Conservation (phyloP, 1,140 invertebrate genomes). For the Cryptotermes secundus region DNA sequence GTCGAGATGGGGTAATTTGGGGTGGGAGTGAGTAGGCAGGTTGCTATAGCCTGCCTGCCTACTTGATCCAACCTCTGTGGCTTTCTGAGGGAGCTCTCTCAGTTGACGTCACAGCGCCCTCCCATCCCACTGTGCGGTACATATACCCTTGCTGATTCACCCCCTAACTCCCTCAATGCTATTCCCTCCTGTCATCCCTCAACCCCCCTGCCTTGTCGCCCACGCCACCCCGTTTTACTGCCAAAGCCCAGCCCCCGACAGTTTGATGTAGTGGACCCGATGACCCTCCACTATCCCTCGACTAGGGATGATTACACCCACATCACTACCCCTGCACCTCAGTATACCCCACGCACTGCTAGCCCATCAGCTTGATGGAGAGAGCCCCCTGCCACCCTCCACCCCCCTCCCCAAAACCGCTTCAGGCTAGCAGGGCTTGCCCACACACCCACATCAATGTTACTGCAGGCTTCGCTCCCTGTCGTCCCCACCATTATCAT, state of each 20-base stretch:
- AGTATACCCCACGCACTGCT: not conserved
- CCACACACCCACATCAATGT: slow-evolving; percentile 13
- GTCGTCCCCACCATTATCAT: not conserved
- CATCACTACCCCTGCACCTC: not conserved
- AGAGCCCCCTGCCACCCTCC: not conserved
- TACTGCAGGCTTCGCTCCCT: not conserved
- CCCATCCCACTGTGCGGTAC: not conserved
- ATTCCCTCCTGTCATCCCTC: not conserved
- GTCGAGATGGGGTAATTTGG: not conserved
- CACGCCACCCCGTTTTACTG: not conserved
- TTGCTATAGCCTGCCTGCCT: no score
- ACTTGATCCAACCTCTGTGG: not conserved
- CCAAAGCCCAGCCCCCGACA: not conserved
- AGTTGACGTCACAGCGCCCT: not conserved
- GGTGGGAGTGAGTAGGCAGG: not conserved
- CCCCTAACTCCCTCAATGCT: not conserved
- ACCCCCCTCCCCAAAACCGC: not conserved
- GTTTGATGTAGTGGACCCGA: slow-evolving; percentile 5
- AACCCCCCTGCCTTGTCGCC: not conserved
- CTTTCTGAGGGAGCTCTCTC: not conserved
- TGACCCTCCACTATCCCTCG: not conserved
- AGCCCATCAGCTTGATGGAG: not conserved
- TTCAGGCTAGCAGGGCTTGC: not conserved
- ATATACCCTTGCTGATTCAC: slow-evolving; percentile 5
- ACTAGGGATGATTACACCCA: not conserved